Percentiles rank a stretch among this genome's conserved stretches.
Evolutionary conservation across 2,888 invertebrate genomes (phyloP).

Genomic region (Melitaea athalia): DNA sequence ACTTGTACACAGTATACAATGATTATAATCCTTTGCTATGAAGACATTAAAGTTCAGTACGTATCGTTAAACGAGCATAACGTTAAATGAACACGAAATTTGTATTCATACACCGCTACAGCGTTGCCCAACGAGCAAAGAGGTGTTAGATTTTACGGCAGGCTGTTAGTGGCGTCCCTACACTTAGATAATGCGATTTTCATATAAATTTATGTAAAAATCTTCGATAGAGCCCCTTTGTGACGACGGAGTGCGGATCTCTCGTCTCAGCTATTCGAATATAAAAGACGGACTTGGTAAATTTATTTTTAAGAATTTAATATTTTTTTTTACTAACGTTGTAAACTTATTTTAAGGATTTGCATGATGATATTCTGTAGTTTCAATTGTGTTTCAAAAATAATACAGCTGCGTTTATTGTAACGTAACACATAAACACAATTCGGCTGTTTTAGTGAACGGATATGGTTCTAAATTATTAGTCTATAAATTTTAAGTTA

Average conservation of each 20-base stretch:
- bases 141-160: constrained; percentile 20
- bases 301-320: too few species aligned
- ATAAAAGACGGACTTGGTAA: background rate
- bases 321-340: too few species aligned
- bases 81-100: constrained; percentile 1
- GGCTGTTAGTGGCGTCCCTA: background rate
- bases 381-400: too few species aligned
- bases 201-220: constrained; percentile 64
- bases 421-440: too few species aligned
- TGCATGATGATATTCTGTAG: too few species aligned
- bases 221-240: constrained; percentile 47
- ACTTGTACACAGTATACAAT: too few species aligned
- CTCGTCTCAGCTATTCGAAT: background rate
- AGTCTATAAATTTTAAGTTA: too few species aligned
- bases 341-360: too few species aligned
- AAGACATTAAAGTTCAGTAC: background rate
- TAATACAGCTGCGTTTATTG: too few species aligned
- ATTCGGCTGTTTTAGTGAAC: too few species aligned
- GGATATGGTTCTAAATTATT: too few species aligned
- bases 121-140: constrained; percentile 10
- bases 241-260: constrained; percentile 38
- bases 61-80: background rate
- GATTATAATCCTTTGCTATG: too few species aligned
- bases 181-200: constrained; percentile 56
- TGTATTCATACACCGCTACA: constrained; percentile 5